Base-by-base conservation (phyloP, 1,140 invertebrate species). In the Micrasema minimum region DNA sequence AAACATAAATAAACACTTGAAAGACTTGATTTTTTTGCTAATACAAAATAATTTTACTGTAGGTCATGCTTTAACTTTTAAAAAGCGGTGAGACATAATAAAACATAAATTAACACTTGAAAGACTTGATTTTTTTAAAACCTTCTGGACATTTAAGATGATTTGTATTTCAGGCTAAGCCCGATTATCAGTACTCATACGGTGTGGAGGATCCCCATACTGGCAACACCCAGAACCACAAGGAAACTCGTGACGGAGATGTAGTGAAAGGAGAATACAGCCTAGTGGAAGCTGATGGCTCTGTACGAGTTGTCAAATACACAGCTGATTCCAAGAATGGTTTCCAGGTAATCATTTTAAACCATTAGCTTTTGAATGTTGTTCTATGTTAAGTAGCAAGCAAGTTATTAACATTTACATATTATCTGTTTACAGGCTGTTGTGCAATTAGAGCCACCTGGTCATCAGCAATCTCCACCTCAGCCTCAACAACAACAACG, bases 201-300 rank as follows among this genome's bases (percentile, higher is more conserved):
- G 90, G 89, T 41, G 89, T 91, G 11, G 86, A 89, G 69, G 90
- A 92, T 80, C 87, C 88, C 1, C 82, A 86, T 76, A 90, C 86
- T 72, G 89, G 91, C 46, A 90, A 92, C 79, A 86, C 85, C 61
- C 90, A 92, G 78, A 88, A 87, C 72, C 89, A 90, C 71, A 86
- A 88, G 72, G 90, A 92, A 79, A 86, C 84, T 43, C 85, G 90
- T 43, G 85, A 90, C 69, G 91, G 91, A 37, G 90, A 92, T 76
- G 83, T 86, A 1, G 90, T 92, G 20, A 81, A 82, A 16, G 91
- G 91, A 20, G 87, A 89, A 77, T 92, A 92, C 80, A 88, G 86
- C 4, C 78, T 87, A 2, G 82, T 85, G 1, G 84, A 85, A 69
- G 83, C 84, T 23, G 82, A 85, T 61, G 86, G 87, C 69, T 83